phyloP scores from a whole-genome alignment of 2,797 vertebrate genomes.

The Tenualosa ilisha region DNA sequence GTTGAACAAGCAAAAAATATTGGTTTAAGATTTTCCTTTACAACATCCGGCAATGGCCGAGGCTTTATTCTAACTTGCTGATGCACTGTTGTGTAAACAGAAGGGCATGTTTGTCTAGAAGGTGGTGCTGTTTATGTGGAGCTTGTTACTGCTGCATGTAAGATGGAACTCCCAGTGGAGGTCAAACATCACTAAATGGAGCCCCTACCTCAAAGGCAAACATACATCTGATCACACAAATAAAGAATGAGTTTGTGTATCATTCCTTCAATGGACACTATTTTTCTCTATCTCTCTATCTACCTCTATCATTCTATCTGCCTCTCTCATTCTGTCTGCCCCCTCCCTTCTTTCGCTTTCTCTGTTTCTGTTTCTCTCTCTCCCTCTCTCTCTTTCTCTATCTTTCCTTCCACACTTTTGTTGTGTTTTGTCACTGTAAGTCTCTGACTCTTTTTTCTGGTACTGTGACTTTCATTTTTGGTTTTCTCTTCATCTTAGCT shows the following conservation, averaged over 20 bases:
- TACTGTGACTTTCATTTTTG: background rate
- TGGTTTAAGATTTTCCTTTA: background rate
- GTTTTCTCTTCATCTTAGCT: background rate
- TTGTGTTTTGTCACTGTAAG: no score
- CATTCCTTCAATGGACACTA: background rate
- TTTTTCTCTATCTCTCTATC: background rate
- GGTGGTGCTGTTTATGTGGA: background rate
- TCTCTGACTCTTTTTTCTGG: background rate
- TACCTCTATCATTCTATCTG: background rate
- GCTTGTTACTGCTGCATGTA: background rate
- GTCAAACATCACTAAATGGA: background rate
- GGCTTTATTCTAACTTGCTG: background rate
- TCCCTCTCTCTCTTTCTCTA: background rate
- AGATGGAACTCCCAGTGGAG: background rate
- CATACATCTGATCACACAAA: background rate
- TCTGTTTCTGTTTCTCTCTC: conserved; percentile 12
- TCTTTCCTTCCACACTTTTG: background rate
- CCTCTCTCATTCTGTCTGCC: no score
- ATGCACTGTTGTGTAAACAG: background rate
- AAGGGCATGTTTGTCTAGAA: background rate
- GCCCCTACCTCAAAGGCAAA: background rate
- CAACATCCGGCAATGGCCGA: background rate
- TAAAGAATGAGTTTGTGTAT: background rate
- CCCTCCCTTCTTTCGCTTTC: no score
- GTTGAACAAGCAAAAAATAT: background rate